Percentiles rank a stretch among this genome's conserved stretches.
phyloP scores from a whole-genome alignment of 37 sponge, comb jelly and placozoan genomes.

The Tethya wilhelma region DNA sequence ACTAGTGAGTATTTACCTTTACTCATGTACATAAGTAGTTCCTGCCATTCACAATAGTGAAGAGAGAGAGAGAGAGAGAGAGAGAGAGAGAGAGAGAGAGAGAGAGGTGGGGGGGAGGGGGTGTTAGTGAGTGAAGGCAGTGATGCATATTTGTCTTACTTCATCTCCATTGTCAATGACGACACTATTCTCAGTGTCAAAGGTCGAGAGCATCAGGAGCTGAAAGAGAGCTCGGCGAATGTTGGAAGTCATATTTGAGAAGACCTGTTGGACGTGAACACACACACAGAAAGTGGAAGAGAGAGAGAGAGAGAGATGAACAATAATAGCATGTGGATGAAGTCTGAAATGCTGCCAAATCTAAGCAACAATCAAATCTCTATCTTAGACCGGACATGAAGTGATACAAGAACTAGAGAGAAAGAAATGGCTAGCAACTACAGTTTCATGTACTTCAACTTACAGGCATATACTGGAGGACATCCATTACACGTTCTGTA shows the following conservation, averaged over 20 bases:
- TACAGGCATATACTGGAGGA: constrained; percentile 69
- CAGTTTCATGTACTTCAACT: too few relatives aligned
- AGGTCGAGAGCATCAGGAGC: constrained; percentile 29
- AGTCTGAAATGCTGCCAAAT: neutral
- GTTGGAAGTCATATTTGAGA: constrained; percentile 72
- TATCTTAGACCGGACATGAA: too few relatives aligned
- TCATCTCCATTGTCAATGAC: constrained; percentile 69
- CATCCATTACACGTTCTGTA: constrained; percentile 69
- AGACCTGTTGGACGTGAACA: constrained; percentile 36
- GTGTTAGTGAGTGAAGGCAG: neutral
- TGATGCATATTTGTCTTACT: constrained; percentile 12
- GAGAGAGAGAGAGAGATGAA: neutral
- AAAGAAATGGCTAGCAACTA: too few relatives aligned
- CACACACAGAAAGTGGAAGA: neutral
- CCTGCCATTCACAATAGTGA: too few relatives aligned
- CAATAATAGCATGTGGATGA: neutral
- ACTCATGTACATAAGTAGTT: too few relatives aligned
- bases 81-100: neutral
- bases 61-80: neutral
- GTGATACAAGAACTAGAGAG: too few relatives aligned
- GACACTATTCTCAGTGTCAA: constrained; percentile 48
- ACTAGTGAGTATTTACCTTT: too few relatives aligned
- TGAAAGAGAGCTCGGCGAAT: constrained; percentile 58
- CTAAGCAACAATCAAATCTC: too few relatives aligned
- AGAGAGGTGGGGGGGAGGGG: neutral